Conservation (phyloP, 2,797 vertebrate species). For the Parambassis ranga region DNA sequence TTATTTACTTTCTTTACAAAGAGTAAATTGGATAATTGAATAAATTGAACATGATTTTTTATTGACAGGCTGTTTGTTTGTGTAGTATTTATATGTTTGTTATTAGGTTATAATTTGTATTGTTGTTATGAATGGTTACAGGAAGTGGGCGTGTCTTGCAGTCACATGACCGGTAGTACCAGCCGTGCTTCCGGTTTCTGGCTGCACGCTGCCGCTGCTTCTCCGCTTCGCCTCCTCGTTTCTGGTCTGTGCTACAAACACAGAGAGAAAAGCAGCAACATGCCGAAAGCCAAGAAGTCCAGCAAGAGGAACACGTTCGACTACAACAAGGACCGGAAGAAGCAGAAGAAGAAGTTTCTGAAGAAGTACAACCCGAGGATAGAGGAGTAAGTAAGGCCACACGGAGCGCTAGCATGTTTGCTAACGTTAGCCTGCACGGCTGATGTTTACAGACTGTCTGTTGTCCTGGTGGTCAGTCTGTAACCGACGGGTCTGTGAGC, state of each 20-base stretch:
- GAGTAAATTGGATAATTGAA: too few species aligned
- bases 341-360: slow-evolving; percentile 79
- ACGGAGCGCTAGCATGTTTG: slow-evolving; percentile 18
- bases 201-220: slow-evolving; percentile 43
- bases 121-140: too few species aligned
- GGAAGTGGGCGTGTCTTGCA: neutral
- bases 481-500: too few species aligned
- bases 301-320: slow-evolving; percentile 82
- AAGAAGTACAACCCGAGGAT: slow-evolving; percentile 86
- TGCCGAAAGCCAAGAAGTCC: slow-evolving; percentile 87
- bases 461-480: too few species aligned
- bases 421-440: neutral
- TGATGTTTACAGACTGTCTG: too few species aligned
- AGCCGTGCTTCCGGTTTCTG: slow-evolving; percentile 9
- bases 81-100: too few species aligned
- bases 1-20: too few species aligned
- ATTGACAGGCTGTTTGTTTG: too few species aligned
- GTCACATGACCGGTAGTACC: slow-evolving; percentile 46
- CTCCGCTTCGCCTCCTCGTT: too few species aligned
- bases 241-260: neutral
- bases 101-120: too few species aligned
- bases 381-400: slow-evolving; percentile 82
- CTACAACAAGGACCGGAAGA: slow-evolving; percentile 87
- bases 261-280: slow-evolving; percentile 25
- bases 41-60: too few species aligned